Base-by-base conservation (phyloP, 1,140 invertebrate genomes). In the Melipona quadrifasciata region DNA sequence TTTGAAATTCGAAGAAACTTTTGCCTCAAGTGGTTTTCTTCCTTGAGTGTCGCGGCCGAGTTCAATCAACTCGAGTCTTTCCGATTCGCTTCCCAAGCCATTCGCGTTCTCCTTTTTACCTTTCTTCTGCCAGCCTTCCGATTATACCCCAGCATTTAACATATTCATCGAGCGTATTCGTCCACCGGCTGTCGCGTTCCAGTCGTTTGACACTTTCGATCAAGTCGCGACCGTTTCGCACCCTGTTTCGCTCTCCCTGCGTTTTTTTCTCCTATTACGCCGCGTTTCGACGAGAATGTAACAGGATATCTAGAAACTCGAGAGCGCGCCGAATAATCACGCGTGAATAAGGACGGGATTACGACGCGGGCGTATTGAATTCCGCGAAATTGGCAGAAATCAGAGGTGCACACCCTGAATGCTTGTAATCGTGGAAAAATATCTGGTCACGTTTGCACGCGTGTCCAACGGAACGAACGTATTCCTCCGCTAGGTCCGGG, bases 1-100 rank as follows among this genome's bases (percentile, higher is more conserved):
- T 93, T 93, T 92, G 92, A 92, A 93, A 94, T 93, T 93, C 92
- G 92, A 89, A 86, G 91, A 91, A 93, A 93, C 89, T 93, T 92
- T 87, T 86, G 76, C 86, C 68, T 80, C 78, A 74, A 91, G 88
- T 90, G 83, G 77, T 90, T 91, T 90, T 91, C 88, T 85, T 86
- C 77, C 76, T n/a, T 85, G 47, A 39, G 89, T 91, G 91, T 93
- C 91, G 90, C 88, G 84, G 90, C 83, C 82, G 84, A 93, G 90
- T 93, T 93, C 91, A 92, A 94, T 94, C 92, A 93, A 93, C 92
- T 93, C 89, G 89, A 92, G 87, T 90, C 92, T 92, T 90, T 91
- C 90, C 87, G 89, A 92, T 91, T 87, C 88, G 84, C 84, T 88
- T 83, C 85, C 81, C 75, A 70, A 51, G 34, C 31, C 51, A 31